Percentiles rank a stretch among this genome's conserved stretches.
These are phyloP conservation scores for Palythoa grandiflora DNA, from an alignment of 92 coral and sea anemone genomes.

Conservation along the genomic window DNA sequence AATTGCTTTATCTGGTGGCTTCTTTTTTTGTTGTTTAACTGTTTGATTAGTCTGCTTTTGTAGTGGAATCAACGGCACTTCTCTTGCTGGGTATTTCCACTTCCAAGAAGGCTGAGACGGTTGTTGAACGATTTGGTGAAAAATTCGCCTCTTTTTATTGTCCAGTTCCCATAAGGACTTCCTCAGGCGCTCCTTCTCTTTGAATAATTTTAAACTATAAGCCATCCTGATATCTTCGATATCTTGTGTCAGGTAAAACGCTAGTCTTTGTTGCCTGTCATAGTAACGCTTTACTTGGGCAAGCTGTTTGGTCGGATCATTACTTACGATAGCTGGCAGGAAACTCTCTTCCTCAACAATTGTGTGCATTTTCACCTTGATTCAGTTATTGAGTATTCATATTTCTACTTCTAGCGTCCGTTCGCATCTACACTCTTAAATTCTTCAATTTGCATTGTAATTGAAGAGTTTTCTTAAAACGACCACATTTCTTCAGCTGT, in stretches of 20 bases:
- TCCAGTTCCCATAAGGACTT: slow-evolving; percentile 98
- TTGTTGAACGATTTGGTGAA: slow-evolving; percentile 79
- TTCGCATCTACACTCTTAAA: neutral
- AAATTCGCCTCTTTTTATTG: slow-evolving; percentile 80
- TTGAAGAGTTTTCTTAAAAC: slow-evolving; percentile 19
- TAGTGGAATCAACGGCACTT: slow-evolving; percentile 16
- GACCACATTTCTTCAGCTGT: slow-evolving; percentile 27
- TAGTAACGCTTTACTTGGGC: slow-evolving; percentile 80
- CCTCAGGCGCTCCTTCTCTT: slow-evolving; percentile 80
- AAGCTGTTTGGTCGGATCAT: slow-evolving; percentile 81
- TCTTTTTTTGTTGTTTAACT: slow-evolving; percentile 15
- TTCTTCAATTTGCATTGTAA: neutral
- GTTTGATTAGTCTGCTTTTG: slow-evolving; percentile 3
- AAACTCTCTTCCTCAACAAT: slow-evolving; percentile 90
- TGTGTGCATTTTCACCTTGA: slow-evolving; percentile 48
- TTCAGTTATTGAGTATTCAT: neutral
- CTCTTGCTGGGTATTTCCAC: slow-evolving; percentile 21
- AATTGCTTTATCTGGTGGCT: neutral
- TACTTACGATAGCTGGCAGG: slow-evolving; percentile 74
- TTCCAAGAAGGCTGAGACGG: slow-evolving; percentile 40
- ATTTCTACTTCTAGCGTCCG: neutral
- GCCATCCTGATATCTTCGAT: slow-evolving; percentile 86
- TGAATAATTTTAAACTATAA: slow-evolving; percentile 73
- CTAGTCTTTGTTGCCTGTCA: slow-evolving; percentile 73
- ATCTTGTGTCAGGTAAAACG: slow-evolving; percentile 70